Percentiles rank a stretch among this genome's conserved stretches.
Conservation (phyloP, 2,888 invertebrate species). For the Heliconius sara region DNA sequence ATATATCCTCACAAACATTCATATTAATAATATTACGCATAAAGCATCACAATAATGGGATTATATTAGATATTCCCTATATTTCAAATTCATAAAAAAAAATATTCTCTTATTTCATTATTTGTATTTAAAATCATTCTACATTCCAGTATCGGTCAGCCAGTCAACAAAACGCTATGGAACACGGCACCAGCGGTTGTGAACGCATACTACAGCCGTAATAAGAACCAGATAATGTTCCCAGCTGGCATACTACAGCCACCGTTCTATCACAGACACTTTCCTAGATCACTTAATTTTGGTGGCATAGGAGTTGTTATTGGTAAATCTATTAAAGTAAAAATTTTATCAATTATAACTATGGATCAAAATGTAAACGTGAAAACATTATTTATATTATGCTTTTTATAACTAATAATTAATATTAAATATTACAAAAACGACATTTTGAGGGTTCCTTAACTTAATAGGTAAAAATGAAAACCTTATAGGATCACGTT, state of each 20-base stretch:
- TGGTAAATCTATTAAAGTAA: constrained; percentile 64
- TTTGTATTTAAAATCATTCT: neutral
- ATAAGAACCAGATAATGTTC: constrained; percentile 97
- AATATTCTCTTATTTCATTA: neutral
- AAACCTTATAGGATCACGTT: no score
- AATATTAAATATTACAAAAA: no score
- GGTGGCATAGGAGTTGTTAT: constrained; percentile 97
- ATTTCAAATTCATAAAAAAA: neutral
- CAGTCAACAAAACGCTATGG: constrained; percentile 92
- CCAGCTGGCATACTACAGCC: constrained; percentile 97
- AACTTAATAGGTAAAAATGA: no score
- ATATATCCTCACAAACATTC: no score
- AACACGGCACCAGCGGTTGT: constrained; percentile 95
- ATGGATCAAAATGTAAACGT: no score
- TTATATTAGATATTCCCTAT: no score
- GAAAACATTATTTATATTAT: no score
- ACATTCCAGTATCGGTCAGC: constrained; percentile 83
- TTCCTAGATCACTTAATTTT: constrained; percentile 91
- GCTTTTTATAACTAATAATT: no score
- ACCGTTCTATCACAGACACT: constrained; percentile 95
- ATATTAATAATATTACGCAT: no score
- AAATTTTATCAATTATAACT: neutral
- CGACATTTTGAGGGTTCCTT: no score
- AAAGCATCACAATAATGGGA: no score
- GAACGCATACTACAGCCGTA: constrained; percentile 97